Base-by-base conservation (phyloP, 2,888 invertebrate species). In the Limnephilus auricula region DNA sequence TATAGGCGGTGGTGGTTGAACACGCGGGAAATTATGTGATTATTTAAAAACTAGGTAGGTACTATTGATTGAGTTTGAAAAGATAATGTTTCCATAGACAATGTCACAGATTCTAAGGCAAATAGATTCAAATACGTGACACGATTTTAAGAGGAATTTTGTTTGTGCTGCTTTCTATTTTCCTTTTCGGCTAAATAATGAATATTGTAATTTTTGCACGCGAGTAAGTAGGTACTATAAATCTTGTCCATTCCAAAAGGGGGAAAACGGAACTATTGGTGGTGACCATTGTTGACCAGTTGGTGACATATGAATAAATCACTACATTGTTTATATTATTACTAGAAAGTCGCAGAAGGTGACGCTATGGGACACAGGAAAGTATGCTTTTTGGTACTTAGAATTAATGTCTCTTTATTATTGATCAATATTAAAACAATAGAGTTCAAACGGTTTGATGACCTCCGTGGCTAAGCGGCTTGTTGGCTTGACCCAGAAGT, bases 201-300 rank as follows among this genome's bases (percentile, higher is more conserved):
- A 84, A 84, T 84, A 84, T 37, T 37, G 84, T 84, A 84, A 25
- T 84, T 37, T 84, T 84, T 5, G 40, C n/a, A 84, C 40, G n/a
- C 84, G n/a, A n/a, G 18, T 15, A 32, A n/a, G 18, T 15, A 32
- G 34, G 12, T 32, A 31, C 12, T 12, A 84, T 40, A 84, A 37
- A 37, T 84, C 84, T 84, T 40, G 25, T 13, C 84, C 40, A 37
- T 37, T 84, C 37, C 84, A 34, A 84, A n/a, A 37, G 84, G 32
- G 37, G 37, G 84, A 82, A 30, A 34, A 18, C 40, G 50, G 18
- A 65, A 65, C 25, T 65, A 25, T 31, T 12, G 31, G 80, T 30
- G 80, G 30, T 32, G 80, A 80, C 30, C 31, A 80, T 80, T 31
- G 50, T 65, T 65, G 50, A 25, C 50, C 50, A 25, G 25, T 25